Base-by-base conservation (phyloP, 2,888 invertebrate genomes). In the Drosophila putrida region DNA sequence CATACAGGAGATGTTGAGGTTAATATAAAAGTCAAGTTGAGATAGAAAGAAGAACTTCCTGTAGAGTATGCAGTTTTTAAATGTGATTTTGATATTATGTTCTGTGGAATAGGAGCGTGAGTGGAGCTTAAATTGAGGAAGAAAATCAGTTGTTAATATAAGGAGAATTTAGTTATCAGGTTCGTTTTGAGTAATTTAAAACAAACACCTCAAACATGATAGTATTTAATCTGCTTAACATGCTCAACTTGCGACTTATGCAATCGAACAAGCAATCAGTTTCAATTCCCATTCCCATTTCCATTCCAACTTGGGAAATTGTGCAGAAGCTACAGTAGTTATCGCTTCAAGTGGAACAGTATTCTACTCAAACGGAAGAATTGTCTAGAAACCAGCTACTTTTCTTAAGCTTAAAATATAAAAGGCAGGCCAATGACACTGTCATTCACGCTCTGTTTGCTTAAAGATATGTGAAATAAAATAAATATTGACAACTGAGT, bases 401-500 rank as follows among this genome's bases (percentile, higher is more conserved):
- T 4, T 10, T 13, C 38, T 28, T 28, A 39, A 39, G 51, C 36
- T 27, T 2, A 27, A 6, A 31, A 20, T 11, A 51, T 38, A 44
- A 43, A 36, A 51, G 51, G 33, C 54, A 38, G 28, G 33, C 49
- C 64, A 71, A 59, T 51, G 60, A 41, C 54, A 44, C 61, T 63
- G 73, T 50, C 71, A 75, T 59, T 64, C 63, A 71, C 68, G 60
- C 68, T 68, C 59, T 73, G 78, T 57, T 73, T 68, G 74, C 57
- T 11, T 38, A 6, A 44, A 44, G 53, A 79, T 74, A 75, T 78
- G 71, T 44, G 73, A 83, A 83, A 80, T 80, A 75, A 80, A 84
- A 84, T 80, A 78, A 86, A 84, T 88, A 84, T 84, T 84, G 89
- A 78, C 83, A 88, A 71, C 66, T 80, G 83, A 71, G 67, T 55